Evolutionary conservation across 2,797 vertebrate genomes (phyloP).

Genomic region (Tympanoctomys barrerae): DNA sequence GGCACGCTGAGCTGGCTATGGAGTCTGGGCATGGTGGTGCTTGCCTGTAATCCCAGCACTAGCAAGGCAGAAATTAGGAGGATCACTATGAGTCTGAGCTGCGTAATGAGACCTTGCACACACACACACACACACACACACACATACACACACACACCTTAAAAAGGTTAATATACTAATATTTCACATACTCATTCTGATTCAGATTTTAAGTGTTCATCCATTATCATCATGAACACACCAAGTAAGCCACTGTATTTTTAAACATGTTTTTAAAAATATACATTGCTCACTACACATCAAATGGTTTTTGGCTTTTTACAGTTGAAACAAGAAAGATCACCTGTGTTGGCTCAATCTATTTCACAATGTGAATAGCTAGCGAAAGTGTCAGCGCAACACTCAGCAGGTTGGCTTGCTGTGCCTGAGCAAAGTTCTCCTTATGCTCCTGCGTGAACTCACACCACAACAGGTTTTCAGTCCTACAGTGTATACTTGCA

Average conservation of each 20-base stretch:
- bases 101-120: too few species aligned
- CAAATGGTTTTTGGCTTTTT: neutral
- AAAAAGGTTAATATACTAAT: neutral
- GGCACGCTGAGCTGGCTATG: too few species aligned
- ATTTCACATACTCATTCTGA: neutral
- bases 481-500: neutral
- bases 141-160: too few species aligned
- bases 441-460: neutral
- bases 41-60: too few species aligned
- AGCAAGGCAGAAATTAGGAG: too few species aligned
- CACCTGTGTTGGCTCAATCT: neutral
- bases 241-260: neutral
- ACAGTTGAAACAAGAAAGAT: neutral
- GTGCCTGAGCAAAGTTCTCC: neutral
- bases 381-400: neutral
- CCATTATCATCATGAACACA: neutral
- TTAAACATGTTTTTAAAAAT: neutral
- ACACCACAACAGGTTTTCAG: neutral
- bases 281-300: neutral
- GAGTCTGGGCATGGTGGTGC: too few species aligned
- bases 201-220: conserved; percentile 9
- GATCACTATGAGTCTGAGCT: too few species aligned
- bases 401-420: neutral
- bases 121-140: too few species aligned
- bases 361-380: neutral